These are phyloP conservation scores for Lates calcarifer DNA, from an alignment of 2,113 vertebrate species.

Conservation along the genomic window DNA sequence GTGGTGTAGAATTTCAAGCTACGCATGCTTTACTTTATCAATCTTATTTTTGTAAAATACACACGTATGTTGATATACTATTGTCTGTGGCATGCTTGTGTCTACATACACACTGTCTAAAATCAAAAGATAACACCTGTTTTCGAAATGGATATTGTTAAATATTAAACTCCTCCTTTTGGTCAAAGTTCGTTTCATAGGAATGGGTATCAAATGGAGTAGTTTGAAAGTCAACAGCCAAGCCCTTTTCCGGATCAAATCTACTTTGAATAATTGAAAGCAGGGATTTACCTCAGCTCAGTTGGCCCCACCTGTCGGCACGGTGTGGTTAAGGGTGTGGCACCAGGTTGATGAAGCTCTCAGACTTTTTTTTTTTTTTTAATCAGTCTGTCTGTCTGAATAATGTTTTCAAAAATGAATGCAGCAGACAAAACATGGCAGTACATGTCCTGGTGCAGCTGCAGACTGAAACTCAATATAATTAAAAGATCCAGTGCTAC, in stretches of 20 bases:
- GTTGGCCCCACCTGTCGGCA: constrained; percentile 29
- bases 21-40: background rate
- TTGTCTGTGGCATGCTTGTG: background rate
- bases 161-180: background rate
- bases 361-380: background rate
- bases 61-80: background rate
- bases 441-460: constrained; percentile 22
- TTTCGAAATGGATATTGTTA: background rate
- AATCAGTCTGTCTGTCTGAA: background rate
- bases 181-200: too few relatives aligned
- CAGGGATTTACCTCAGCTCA: background rate
- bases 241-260: background rate
- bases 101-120: background rate
- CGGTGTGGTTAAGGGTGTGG: constrained; percentile 24
- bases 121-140: background rate
- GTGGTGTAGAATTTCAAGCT: background rate
- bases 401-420: background rate
- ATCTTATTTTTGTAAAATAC: background rate
- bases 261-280: constrained; percentile 7
- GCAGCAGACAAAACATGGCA: background rate
- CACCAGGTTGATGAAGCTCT: background rate
- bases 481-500: background rate
- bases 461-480: background rate
- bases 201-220: background rate
- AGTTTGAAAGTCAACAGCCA: constrained; percentile 7